Conservation (phyloP, 2,888 invertebrate genomes). For the Pollenia labialis region DNA sequence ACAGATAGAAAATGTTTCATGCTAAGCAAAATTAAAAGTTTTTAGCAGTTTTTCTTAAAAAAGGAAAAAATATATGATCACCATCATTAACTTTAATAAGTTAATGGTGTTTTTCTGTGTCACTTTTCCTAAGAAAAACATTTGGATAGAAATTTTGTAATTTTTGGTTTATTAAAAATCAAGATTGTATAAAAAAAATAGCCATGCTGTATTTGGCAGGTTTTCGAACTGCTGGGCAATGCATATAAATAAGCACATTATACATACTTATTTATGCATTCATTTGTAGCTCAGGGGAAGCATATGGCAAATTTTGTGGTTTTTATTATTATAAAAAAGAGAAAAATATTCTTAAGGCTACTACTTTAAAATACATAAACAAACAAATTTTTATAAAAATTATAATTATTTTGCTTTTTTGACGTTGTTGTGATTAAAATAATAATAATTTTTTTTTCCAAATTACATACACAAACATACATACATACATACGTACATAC, state of each 20-base stretch:
- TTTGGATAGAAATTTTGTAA: too few species aligned
- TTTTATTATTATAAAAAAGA: constrained; percentile 43
- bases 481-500: too few species aligned
- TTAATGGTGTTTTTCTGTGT: too few species aligned
- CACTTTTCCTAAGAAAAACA: too few species aligned
- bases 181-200: too few species aligned
- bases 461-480: not conserved
- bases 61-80: too few species aligned
- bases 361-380: constrained; percentile 10
- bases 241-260: not conserved
- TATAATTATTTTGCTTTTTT: constrained; percentile 21
- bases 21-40: too few species aligned
- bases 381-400: constrained; percentile 10
- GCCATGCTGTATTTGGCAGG: too few species aligned
- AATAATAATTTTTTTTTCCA: not conserved
- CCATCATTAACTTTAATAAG: too few species aligned
- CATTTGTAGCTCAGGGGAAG: constrained; percentile 22
- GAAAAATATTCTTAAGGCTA: constrained; percentile 51
- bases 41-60: too few species aligned
- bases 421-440: constrained; percentile 33
- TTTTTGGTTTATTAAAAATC: too few species aligned
- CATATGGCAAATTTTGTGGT: constrained; percentile 54
- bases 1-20: too few species aligned
- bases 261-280: not conserved
- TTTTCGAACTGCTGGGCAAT: not conserved